phyloP scores from a whole-genome alignment of 2,113 vertebrate species.

The Arizona elegans region DNA sequence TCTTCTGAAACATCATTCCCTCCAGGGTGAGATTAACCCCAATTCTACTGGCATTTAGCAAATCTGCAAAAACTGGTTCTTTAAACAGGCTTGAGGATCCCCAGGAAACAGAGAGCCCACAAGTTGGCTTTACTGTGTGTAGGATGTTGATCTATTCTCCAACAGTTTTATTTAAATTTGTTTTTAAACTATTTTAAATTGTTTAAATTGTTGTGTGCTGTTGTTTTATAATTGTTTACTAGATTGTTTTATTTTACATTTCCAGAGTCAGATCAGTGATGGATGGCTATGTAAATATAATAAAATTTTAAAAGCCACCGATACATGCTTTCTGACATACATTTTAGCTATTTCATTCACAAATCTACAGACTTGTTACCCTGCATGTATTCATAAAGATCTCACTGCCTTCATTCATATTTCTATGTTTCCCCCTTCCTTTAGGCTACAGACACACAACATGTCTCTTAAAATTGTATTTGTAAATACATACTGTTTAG shows the following conservation, averaged over 20 bases:
- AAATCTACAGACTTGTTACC: not conserved
- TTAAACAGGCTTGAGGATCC: not conserved
- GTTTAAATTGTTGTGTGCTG: not conserved
- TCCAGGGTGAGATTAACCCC: not conserved
- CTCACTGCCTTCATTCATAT: not conserved
- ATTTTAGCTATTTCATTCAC: not conserved
- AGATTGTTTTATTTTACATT: not conserved
- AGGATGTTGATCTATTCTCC: not conserved
- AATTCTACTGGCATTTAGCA: not conserved
- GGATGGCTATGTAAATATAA: not conserved
- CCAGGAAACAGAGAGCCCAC: not conserved
- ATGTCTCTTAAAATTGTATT: not conserved
- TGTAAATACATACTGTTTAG: not conserved
- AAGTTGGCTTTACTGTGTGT: not conserved
- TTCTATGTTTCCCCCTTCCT: not conserved
- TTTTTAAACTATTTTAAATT: not conserved
- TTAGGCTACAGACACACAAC: not conserved
- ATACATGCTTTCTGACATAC: not conserved
- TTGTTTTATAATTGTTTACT: not conserved
- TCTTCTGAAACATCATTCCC: not conserved
- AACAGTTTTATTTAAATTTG: not conserved
- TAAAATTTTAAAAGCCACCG: not conserved
- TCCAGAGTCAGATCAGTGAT: not conserved
- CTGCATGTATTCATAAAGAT: not conserved
- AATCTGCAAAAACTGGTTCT: not conserved